Evolutionary conservation across 2,888 invertebrate species (phyloP).

Genomic region (Andricus quercusramuli): DNA sequence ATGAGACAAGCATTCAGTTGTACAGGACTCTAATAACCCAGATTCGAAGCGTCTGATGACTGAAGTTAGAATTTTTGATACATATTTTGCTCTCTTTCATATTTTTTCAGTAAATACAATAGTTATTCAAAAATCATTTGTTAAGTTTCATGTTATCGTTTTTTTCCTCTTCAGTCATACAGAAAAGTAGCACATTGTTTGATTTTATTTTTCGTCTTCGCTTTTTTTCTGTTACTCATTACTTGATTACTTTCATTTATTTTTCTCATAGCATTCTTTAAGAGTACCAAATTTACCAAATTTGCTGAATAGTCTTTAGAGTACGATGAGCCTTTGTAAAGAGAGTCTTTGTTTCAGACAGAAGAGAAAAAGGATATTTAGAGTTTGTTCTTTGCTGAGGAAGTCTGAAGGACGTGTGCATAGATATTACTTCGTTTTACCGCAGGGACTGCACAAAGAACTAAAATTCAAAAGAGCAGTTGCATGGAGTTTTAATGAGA

Average conservation of each 20-base stretch:
- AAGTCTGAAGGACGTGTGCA: conserved; percentile 4
- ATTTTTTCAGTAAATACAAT: too few species aligned
- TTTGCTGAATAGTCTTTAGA: not conserved
- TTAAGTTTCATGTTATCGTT: not conserved
- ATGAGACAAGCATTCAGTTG: not conserved
- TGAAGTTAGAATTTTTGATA: too few species aligned
- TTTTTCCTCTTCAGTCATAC: not conserved
- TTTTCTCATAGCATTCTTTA: not conserved
- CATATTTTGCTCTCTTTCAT: too few species aligned
- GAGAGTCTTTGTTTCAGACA: conserved; percentile 1
- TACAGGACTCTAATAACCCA: not conserved
- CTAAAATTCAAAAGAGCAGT: conserved; percentile 9
- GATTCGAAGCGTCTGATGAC: not conserved
- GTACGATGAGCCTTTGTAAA: not conserved
- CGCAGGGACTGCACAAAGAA: conserved; percentile 9
- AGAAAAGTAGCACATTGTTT: not conserved
- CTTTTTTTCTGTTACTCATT: not conserved
- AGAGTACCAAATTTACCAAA: not conserved
- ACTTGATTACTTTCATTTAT: conserved; percentile 6
- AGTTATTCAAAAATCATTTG: too few species aligned
- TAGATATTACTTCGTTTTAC: not conserved
- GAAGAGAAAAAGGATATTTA: conserved; percentile 28
- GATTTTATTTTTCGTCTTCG: not conserved
- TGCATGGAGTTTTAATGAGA: not conserved
- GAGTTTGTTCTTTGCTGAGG: not conserved